Evolutionary conservation across 2,113 vertebrate species (phyloP).

Genomic region (Myotis lucifugus): DNA sequence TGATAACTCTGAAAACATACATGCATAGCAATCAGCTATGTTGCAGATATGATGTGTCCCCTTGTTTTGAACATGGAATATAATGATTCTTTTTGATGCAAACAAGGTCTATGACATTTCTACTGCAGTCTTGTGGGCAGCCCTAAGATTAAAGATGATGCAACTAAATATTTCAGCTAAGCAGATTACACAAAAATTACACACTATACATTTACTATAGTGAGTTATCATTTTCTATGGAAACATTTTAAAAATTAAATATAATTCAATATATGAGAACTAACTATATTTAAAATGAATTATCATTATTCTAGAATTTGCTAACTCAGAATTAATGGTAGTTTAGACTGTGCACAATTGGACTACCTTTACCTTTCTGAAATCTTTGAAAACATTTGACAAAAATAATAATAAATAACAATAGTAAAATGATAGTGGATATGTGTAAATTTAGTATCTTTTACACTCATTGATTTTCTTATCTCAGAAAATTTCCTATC

Average conservation of each 20-base stretch:
- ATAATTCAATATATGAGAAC: background rate
- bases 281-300: background rate
- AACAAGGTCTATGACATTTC: background rate
- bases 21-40: background rate
- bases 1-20: background rate
- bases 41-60: background rate
- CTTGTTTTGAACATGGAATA: background rate
- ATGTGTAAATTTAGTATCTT: background rate
- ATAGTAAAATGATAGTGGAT: background rate
- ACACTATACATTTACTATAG: background rate
- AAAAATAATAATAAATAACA: constrained; percentile 13
- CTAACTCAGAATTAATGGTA: background rate
- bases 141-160: background rate
- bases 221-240: background rate
- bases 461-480: background rate
- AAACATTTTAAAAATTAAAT: background rate
- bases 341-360: background rate
- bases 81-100: background rate
- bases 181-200: background rate
- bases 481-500: background rate
- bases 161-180: background rate
- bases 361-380: background rate
- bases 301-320: background rate
- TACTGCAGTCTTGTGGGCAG: background rate
- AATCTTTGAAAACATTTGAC: background rate